Conservation (phyloP, 2,113 vertebrate species). For the Arenaria interpres region DNA sequence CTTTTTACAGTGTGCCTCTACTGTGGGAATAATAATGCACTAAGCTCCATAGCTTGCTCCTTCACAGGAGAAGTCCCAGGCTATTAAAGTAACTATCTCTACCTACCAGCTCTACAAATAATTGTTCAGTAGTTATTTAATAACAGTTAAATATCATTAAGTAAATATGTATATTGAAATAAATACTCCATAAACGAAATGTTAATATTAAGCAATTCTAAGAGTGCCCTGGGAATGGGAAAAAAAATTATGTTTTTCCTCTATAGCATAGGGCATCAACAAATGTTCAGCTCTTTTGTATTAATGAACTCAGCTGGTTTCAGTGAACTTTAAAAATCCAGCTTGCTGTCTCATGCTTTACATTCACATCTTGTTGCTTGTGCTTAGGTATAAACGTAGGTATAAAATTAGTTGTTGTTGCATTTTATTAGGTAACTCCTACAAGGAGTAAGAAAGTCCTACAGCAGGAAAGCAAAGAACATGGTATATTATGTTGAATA, state of each 20-base stretch:
- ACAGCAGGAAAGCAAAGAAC: neutral
- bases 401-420: neutral
- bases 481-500: neutral
- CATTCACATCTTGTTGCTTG: neutral
- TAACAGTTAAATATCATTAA: neutral
- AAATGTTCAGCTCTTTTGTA: neutral
- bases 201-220: neutral
- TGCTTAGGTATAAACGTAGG: neutral
- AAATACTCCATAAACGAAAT: neutral
- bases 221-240: neutral
- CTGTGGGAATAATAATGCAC: slow-evolving; percentile 1
- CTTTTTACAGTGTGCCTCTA: neutral
- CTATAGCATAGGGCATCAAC: neutral
- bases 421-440: neutral
- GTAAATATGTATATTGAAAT: neutral
- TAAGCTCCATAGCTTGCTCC: neutral
- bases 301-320: neutral
- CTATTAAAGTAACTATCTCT: neutral
- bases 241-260: slow-evolving; percentile 14
- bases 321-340: neutral
- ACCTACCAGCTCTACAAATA: neutral
- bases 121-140: neutral
- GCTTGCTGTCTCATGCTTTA: neutral
- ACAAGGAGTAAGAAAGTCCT: neutral
- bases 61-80: neutral